A percentile compares a stretch with the other conserved stretches of the same genome.
These are phyloP conservation scores for Hylia prasina DNA, from an alignment of 2,113 vertebrate genomes.

Conservation along the genomic window DNA sequence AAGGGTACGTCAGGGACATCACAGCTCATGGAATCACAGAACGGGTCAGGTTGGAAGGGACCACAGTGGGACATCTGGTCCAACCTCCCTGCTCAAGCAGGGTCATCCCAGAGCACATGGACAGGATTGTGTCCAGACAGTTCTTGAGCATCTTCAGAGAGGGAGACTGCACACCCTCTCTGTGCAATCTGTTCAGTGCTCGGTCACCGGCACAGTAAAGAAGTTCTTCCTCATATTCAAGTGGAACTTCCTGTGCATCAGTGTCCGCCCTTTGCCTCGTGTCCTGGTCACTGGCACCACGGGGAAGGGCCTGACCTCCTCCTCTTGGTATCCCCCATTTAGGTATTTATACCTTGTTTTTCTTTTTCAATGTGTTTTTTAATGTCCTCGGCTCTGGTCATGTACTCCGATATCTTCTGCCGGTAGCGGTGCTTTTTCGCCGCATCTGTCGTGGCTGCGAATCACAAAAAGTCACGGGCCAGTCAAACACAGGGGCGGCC, in stretches of 20 bases:
- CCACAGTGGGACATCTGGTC: neutral
- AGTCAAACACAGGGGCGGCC: neutral
- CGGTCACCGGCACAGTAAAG: fast-evolving
- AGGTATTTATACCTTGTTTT: constrained; percentile 54
- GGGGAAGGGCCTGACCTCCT: neutral
- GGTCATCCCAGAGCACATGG: neutral
- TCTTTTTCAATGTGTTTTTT: constrained; percentile 86
- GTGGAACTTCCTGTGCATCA: neutral
- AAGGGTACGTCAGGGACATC: fast-evolving
- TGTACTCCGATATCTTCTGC: constrained; percentile 86
- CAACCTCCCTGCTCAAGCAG: neutral
- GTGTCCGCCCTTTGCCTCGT: no score
- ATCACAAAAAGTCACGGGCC: neutral
- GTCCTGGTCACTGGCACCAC: neutral
- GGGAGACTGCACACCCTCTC: neutral
- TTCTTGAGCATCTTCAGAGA: neutral
- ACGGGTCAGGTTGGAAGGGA: fast-evolving
- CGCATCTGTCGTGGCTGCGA: constrained; percentile 83
- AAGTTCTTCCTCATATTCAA: neutral
- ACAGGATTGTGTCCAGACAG: neutral
- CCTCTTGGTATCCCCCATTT: neutral
- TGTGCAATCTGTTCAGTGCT: no score
- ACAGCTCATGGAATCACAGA: neutral
- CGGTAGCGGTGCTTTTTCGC: constrained; percentile 83
- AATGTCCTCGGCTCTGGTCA: constrained; percentile 92